Evolutionary conservation across 2,888 invertebrate genomes (phyloP).

Genomic region (Coleophora flavipennella): DNA sequence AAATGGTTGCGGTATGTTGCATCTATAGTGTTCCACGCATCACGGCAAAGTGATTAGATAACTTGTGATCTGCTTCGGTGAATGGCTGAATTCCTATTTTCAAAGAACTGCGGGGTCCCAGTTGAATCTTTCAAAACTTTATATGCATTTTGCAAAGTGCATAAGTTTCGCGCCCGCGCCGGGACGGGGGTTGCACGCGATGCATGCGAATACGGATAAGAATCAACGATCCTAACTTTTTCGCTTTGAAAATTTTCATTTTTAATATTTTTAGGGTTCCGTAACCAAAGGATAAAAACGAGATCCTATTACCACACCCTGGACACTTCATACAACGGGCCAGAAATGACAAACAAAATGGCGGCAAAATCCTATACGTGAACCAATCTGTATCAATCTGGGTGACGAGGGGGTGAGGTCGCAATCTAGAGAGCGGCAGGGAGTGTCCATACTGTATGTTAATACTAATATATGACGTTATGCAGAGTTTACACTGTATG

Average conservation of each 20-base stretch:
- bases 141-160: constrained; percentile 58
- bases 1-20: too few species aligned
- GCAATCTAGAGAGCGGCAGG: too few species aligned
- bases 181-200: constrained; percentile 39
- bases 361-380: too few species aligned
- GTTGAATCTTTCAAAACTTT: constrained; percentile 44
- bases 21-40: background rate
- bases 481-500: too few species aligned
- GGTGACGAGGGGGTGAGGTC: too few species aligned
- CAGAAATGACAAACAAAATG: too few species aligned
- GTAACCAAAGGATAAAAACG: too few species aligned
- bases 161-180: constrained; percentile 47
- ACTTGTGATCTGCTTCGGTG: constrained; percentile 12
- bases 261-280: constrained; percentile 47
- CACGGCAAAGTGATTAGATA: background rate
- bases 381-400: too few species aligned
- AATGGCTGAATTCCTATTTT: constrained; percentile 25
- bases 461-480: too few species aligned
- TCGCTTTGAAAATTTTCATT: constrained; percentile 48
- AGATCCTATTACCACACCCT: too few species aligned
- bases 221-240: constrained; percentile 40
- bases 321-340: too few species aligned
- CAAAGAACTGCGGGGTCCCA: constrained; percentile 26
- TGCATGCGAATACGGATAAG: constrained; percentile 40
- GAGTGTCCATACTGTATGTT: too few species aligned